phyloP scores from a whole-genome alignment of 2,113 vertebrate genomes.

The Microtus pennsylvanicus region DNA sequence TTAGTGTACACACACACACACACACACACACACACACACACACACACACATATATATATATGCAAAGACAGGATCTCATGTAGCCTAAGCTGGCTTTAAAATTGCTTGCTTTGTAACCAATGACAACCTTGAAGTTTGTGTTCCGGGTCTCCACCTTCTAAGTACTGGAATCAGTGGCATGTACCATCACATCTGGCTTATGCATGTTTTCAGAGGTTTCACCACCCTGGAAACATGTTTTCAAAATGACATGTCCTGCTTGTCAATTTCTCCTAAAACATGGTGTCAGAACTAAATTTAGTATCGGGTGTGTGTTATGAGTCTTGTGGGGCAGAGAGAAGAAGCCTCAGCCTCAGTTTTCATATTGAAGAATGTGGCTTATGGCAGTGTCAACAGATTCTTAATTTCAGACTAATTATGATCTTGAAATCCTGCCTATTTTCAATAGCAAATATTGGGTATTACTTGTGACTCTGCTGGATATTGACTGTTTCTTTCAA shows the following conservation, averaged over 20 bases:
- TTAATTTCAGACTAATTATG: neutral
- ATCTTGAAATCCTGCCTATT: neutral
- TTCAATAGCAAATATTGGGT: slow-evolving; percentile 23
- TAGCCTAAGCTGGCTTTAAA: neutral
- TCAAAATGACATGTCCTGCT: neutral
- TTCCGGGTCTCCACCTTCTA: neutral
- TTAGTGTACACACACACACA: too few species aligned
- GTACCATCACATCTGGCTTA: neutral
- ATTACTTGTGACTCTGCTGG: neutral
- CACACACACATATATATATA: accelerated
- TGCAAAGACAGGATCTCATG: neutral
- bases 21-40: too few species aligned
- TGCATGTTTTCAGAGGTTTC: neutral
- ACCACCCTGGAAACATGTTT: neutral
- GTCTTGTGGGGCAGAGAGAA: neutral
- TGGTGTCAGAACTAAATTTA: neutral
- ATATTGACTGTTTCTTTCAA: neutral
- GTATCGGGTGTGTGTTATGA: neutral
- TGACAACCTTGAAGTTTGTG: neutral
- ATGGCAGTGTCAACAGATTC: neutral
- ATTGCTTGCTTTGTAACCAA: neutral
- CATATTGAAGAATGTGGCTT: neutral
- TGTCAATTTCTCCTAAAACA: neutral
- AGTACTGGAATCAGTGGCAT: too few species aligned
- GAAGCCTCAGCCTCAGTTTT: neutral